These are phyloP conservation scores for Enteromius fasciolatus DNA, from an alignment of 2,797 vertebrate species.

Conservation along the genomic window DNA sequence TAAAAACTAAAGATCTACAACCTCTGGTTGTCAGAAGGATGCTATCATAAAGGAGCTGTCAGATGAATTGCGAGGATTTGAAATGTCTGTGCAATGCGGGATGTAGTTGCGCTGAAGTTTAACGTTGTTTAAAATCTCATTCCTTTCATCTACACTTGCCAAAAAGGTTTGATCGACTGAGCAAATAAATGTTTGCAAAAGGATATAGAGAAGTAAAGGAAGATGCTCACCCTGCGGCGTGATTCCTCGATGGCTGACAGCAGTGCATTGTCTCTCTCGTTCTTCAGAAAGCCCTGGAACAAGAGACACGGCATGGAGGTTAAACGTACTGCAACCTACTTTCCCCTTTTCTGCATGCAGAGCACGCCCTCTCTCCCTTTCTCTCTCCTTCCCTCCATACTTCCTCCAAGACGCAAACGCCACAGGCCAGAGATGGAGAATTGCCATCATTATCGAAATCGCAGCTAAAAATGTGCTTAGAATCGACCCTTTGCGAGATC, in stretches of 20 bases:
- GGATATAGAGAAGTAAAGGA: conserved; percentile 21
- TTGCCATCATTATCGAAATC: conserved; percentile 53
- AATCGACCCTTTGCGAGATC: conserved; percentile 29
- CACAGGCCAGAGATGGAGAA: conserved; percentile 53
- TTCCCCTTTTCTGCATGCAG: conserved; percentile 58
- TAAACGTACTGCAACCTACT: conserved; percentile 61
- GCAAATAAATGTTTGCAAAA: background rate
- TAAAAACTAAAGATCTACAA: conserved; percentile 6
- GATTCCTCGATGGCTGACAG: conserved; percentile 97
- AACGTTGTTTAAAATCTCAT: background rate
- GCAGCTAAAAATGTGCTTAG: conserved; percentile 35
- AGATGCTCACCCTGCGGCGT: conserved; percentile 88
- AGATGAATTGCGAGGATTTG: background rate
- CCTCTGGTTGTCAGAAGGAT: background rate
- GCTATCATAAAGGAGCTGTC: background rate
- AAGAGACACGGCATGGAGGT: conserved; percentile 59
- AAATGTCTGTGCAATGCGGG: conserved; percentile 8
- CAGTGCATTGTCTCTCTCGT: conserved; percentile 97
- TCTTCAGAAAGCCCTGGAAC: conserved; percentile 94
- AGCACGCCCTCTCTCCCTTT: conserved; percentile 51
- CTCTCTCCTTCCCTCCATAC: conserved; percentile 47
- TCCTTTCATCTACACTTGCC: background rate
- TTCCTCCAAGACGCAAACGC: conserved; percentile 57
- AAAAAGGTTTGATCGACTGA: background rate
- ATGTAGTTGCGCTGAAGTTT: background rate